Evolutionary conservation across 2,113 vertebrate species (phyloP).

Genomic region (Leptobrachium ailaonicum): DNA sequence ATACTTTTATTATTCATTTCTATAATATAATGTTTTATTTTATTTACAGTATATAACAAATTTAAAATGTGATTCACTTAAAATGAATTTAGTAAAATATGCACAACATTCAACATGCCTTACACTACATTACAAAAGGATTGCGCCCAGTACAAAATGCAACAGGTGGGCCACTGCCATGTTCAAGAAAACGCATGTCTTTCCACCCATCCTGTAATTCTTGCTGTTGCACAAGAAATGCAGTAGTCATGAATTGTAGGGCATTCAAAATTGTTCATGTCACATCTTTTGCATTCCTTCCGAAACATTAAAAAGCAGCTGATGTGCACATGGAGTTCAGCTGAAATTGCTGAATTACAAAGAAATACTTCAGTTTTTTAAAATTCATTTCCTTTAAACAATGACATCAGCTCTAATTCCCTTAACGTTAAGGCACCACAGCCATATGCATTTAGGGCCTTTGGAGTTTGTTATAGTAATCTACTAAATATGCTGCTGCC

Average conservation of each 20-base stretch:
- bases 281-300: conserved; percentile 48
- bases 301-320: conserved; percentile 47
- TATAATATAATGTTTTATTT: too few species aligned
- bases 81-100: too few species aligned
- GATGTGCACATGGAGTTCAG: conserved; percentile 46
- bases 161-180: neutral
- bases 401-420: conserved; percentile 37
- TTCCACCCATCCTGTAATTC: neutral
- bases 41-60: too few species aligned
- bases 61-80: too few species aligned
- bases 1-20: too few species aligned
- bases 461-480: conserved; percentile 5
- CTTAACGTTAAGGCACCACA: too few species aligned
- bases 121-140: too few species aligned
- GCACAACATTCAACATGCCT: too few species aligned
- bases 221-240: conserved; percentile 23
- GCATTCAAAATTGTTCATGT: conserved; percentile 44
- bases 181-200: neutral
- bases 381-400: conserved; percentile 35
- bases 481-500: neutral
- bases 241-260: conserved; percentile 33
- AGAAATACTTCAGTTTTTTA: conserved; percentile 30
- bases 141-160: neutral
- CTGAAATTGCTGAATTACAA: conserved; percentile 40
- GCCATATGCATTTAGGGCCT: neutral